These are phyloP conservation scores for Lasioglossum albipes DNA, from an alignment of 1,140 invertebrate species.

Conservation along the genomic window DNA sequence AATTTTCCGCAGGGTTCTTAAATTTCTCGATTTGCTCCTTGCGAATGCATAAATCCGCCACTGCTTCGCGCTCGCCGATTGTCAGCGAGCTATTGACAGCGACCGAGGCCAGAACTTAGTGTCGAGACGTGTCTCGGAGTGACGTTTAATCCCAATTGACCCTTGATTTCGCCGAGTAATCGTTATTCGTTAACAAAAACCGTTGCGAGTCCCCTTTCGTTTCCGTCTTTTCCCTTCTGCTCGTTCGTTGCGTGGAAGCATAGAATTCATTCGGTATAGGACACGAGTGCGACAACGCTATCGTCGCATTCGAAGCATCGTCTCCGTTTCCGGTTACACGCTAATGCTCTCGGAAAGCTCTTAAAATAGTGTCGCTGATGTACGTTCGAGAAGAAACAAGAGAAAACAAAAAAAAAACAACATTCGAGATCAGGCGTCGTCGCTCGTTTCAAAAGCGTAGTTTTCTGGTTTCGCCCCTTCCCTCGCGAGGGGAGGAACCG, in stretches of 20 bases:
- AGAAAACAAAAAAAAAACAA: slow-evolving; percentile 9
- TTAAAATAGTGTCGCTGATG: slow-evolving; percentile 22
- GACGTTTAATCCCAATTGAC: slow-evolving; percentile 40
- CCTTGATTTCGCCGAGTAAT: slow-evolving; percentile 34
- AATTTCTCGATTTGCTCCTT: too few relatives aligned
- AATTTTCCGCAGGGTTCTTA: too few relatives aligned
- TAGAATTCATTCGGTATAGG: slow-evolving; percentile 44
- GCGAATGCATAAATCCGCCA: too few relatives aligned
- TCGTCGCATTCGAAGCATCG: not conserved
- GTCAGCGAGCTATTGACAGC: slow-evolving; percentile 54
- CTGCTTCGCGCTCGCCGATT: slow-evolving; percentile 18
- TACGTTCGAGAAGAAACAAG: slow-evolving; percentile 11
- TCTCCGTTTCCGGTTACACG: slow-evolving; percentile 5
- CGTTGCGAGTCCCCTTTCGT: not conserved
- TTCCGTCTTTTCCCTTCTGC: not conserved
- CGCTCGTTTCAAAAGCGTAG: slow-evolving; percentile 30
- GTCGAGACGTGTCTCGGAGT: slow-evolving; percentile 9
- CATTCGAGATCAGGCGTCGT: slow-evolving; percentile 53
- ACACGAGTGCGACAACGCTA: slow-evolving; percentile 20
- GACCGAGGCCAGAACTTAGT: slow-evolving; percentile 50
- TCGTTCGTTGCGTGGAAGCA: slow-evolving; percentile 67
- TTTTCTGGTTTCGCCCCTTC: not conserved
- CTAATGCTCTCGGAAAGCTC: slow-evolving; percentile 28
- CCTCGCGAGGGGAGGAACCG: not conserved
- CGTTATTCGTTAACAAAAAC: slow-evolving; percentile 19